Evolutionary conservation across 2,113 vertebrate genomes (phyloP).

Genomic region (Lates calcarifer): DNA sequence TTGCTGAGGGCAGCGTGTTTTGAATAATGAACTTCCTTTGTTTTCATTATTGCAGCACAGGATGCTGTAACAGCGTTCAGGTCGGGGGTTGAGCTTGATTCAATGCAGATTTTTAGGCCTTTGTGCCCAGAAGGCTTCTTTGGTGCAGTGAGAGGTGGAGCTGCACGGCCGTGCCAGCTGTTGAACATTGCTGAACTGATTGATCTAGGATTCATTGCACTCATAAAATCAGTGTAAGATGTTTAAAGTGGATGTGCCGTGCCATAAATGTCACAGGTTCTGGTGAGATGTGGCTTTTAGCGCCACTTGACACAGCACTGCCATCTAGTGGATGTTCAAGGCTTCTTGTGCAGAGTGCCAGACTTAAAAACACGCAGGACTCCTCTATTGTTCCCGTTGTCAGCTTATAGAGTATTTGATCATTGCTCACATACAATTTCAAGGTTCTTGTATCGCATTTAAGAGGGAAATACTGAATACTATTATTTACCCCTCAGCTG

Average conservation of each 20-base stretch:
- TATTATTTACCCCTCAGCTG: no score
- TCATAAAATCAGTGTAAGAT: background rate
- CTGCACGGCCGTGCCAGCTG: background rate
- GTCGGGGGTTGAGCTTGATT: background rate
- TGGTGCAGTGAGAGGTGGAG: slow-evolving; percentile 7
- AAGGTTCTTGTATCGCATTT: background rate
- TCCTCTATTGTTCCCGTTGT: no score
- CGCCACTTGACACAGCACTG: slow-evolving; percentile 39
- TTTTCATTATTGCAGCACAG: slow-evolving; percentile 21
- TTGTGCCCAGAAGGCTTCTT: background rate
- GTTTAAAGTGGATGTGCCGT: background rate
- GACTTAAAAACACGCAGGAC: background rate
- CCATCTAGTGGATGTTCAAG: slow-evolving; percentile 50
- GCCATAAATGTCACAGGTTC: slow-evolving; percentile 4
- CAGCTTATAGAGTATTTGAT: background rate
- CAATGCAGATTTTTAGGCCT: slow-evolving; percentile 9
- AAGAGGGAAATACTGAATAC: no score
- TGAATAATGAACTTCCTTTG: slow-evolving; percentile 47
- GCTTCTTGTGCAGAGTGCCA: background rate
- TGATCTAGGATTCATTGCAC: background rate
- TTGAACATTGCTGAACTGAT: background rate
- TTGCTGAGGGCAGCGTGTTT: slow-evolving; percentile 37
- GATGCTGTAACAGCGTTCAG: background rate
- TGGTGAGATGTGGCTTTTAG: background rate
- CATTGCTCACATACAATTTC: background rate